Evolutionary conservation across 1,140 invertebrate species (phyloP).

Genomic region (Olivierus martensii): DNA sequence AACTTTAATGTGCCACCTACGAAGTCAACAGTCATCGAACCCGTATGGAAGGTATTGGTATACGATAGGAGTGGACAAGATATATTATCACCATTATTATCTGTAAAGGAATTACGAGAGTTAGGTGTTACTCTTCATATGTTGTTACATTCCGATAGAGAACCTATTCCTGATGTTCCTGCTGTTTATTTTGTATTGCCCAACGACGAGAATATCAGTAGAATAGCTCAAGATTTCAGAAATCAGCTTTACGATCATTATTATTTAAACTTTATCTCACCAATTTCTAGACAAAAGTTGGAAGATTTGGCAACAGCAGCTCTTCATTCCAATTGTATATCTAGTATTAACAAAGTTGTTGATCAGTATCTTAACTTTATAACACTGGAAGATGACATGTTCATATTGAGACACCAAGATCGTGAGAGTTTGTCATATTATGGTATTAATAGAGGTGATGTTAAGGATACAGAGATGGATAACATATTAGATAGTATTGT

Average conservation of each 20-base stretch:
- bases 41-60: conserved; percentile 83
- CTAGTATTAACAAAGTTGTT: conserved; percentile 83
- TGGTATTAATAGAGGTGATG: conserved; percentile 85
- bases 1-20: conserved; percentile 71
- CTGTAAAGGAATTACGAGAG: conserved; percentile 89
- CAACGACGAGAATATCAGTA: conserved; percentile 88
- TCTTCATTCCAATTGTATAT: conserved; percentile 69
- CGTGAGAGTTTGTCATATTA: conserved; percentile 86
- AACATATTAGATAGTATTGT: conserved; percentile 86
- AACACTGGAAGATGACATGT: conserved; percentile 94
- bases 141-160: conserved; percentile 64
- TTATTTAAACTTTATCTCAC: conserved; percentile 95
- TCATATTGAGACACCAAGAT: conserved; percentile 82
- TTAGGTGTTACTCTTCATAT: conserved; percentile 94
- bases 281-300: conserved; percentile 82
- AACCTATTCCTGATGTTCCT: conserved; percentile 94
- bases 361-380: conserved; percentile 99
- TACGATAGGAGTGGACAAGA: conserved; percentile 95
- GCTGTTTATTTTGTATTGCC: conserved; percentile 97
- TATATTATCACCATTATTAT: conserved; percentile 92
- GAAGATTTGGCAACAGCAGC: conserved; percentile 91
- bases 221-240: conserved; percentile 77
- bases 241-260: conserved; percentile 89
- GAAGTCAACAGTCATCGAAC: conserved; percentile 60
- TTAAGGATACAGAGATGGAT: conserved; percentile 93